A percentile compares a stretch with the other conserved stretches of the same genome.
Evolutionary conservation across 2,113 vertebrate species (phyloP).

Genomic region (Misgurnus mizolepis): DNA sequence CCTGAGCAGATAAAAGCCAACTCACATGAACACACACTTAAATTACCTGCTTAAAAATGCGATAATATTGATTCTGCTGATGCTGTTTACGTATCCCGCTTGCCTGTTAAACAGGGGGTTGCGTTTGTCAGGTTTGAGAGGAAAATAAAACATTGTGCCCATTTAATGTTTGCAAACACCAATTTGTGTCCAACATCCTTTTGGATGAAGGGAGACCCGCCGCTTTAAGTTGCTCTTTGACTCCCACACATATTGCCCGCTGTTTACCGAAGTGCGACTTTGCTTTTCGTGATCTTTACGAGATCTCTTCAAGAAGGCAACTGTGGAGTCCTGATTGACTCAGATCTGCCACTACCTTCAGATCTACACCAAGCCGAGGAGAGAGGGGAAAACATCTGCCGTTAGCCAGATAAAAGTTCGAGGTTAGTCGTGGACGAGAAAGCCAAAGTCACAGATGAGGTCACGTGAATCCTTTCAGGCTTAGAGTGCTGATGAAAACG

Average conservation of each 20-base stretch:
- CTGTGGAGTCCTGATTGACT: constrained; percentile 31
- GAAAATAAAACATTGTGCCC: neutral
- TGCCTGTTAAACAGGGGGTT: neutral
- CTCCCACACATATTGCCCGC: constrained; percentile 42
- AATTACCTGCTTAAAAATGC: constrained; percentile 36
- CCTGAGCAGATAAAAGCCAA: constrained; percentile 29
- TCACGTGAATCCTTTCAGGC: constrained; percentile 28
- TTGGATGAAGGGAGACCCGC: constrained; percentile 35
- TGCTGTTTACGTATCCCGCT: constrained; percentile 20
- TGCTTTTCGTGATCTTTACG: constrained; percentile 33
- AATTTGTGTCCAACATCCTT: constrained; percentile 27
- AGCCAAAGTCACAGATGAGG: constrained; percentile 38
- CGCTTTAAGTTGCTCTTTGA: constrained; percentile 44
- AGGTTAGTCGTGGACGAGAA: constrained; percentile 8
- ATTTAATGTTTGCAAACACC: constrained; percentile 43
- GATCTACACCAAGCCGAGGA: neutral
- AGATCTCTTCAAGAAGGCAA: constrained; percentile 30
- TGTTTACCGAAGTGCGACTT: constrained; percentile 39
- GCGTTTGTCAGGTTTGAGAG: constrained; percentile 28
- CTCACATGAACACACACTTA: constrained; percentile 8
- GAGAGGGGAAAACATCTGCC: constrained; percentile 35
- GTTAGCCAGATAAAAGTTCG: constrained; percentile 41
- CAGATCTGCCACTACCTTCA: neutral
- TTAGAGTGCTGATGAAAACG: constrained; percentile 15
- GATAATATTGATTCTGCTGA: constrained; percentile 29